A percentile compares a stretch with the other conserved stretches of the same genome.
Evolutionary conservation across 1,140 invertebrate genomes (phyloP).

Genomic region (Philotrypesis tridentata): DNA sequence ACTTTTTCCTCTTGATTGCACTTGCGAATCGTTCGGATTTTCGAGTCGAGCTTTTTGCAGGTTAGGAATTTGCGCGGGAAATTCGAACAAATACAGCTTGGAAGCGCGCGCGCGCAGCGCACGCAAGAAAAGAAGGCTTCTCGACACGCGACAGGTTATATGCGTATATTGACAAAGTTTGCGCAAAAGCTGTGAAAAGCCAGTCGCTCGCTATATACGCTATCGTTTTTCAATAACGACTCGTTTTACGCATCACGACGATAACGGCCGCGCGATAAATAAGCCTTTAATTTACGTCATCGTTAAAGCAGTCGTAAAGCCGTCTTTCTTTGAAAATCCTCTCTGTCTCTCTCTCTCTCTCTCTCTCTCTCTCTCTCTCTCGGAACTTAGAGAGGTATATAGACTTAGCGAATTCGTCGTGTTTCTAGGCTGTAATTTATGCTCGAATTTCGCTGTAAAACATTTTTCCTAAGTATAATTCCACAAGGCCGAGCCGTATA

Average conservation of each 20-base stretch:
- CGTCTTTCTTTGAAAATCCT: not conserved
- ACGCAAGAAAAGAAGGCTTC: too few relatives aligned
- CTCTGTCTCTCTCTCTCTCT: too few relatives aligned
- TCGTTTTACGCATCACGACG: not conserved
- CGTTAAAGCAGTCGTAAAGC: constrained; percentile 12
- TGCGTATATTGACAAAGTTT: not conserved
- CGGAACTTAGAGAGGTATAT: not conserved
- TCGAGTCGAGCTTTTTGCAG: not conserved
- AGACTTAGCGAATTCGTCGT: not conserved
- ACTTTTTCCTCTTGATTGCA: not conserved
- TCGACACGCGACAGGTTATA: too few relatives aligned
- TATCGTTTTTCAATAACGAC: constrained; percentile 2
- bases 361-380: too few relatives aligned
- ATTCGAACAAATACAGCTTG: not conserved
- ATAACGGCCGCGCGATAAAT: constrained; percentile 28
- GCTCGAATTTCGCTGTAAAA: not conserved
- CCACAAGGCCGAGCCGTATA: not conserved
- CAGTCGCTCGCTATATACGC: not conserved
- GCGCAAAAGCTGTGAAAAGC: not conserved
- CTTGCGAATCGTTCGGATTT: not conserved
- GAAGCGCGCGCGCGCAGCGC: too few relatives aligned
- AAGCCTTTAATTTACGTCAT: constrained; percentile 14
- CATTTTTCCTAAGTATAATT: not conserved
- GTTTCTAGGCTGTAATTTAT: constrained; percentile 8
- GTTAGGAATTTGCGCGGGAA: not conserved